Evolutionary conservation across 2,797 vertebrate genomes (phyloP).

Genomic region (Phoxinus dragarum): DNA sequence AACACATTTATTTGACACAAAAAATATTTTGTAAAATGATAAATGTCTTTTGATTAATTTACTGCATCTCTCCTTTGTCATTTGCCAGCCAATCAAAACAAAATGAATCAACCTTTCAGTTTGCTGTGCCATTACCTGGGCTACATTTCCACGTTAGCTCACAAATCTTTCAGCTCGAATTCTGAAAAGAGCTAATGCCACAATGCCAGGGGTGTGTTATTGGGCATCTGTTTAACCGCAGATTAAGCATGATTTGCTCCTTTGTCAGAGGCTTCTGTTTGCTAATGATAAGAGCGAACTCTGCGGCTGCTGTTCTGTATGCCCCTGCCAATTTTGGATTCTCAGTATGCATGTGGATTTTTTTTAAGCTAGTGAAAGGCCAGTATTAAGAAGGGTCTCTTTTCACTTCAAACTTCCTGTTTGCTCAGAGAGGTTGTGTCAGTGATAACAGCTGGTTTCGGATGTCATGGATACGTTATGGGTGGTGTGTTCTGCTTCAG

Average conservation of each 20-base stretch:
- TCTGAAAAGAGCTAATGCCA: slow-evolving; percentile 44
- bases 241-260: slow-evolving; percentile 74
- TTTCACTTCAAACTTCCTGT: slow-evolving; percentile 7
- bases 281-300: slow-evolving; percentile 73
- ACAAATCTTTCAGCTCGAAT: slow-evolving; percentile 66
- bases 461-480: slow-evolving; percentile 22
- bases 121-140: slow-evolving; percentile 67
- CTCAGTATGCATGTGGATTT: not conserved
- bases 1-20: not conserved
- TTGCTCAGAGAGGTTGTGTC: not conserved
- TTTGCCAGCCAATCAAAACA: slow-evolving; percentile 3
- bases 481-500: not conserved
- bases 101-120: slow-evolving; percentile 52
- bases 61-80: not conserved
- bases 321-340: slow-evolving; percentile 28
- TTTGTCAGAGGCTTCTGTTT: slow-evolving; percentile 77
- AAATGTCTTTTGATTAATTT: not conserved
- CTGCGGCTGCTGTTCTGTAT: slow-evolving; percentile 54
- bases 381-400: slow-evolving; percentile 44
- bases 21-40: not conserved
- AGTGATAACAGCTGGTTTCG: slow-evolving; percentile 17
- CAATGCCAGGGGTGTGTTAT: slow-evolving; percentile 63
- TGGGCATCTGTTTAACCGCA: slow-evolving; percentile 76
- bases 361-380: not conserved
- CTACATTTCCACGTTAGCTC: slow-evolving; percentile 68